Evolutionary conservation across 2,888 invertebrate species (phyloP), one percentile per base, ranked within the genome.

Genomic region (Leptarthrus brevirostris): DNA sequence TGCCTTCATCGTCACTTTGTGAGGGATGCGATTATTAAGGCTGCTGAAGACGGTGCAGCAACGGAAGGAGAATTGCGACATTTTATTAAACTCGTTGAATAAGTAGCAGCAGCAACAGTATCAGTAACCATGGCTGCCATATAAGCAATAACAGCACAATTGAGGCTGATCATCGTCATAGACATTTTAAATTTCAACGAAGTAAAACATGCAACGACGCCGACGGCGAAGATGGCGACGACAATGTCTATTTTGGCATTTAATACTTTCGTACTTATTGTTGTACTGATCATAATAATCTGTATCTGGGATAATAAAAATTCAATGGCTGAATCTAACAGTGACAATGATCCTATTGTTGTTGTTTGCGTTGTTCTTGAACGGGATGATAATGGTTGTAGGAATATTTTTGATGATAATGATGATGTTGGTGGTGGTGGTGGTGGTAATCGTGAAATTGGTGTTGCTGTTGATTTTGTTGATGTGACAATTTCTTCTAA

Each of bases 401-500:
- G 14, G n/a, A n/a, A n/a, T n/a, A n/a, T n/a, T n/a, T 3, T 61
- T 56, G 6, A 61, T 36, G 61, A 61, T 61, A 40, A 61, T 61
- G 72, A 47, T 72, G 72, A n/a, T n/a, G n/a, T n/a, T 49, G 47
- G 52, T 36, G 70, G 49, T 64, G n/a, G 18, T 66, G 24, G n/a
- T 56, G 56, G 22, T 30, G 40, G 36, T 54, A 26, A 6, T 36
- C 44, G 26, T 74, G 73, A 40, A 34, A 12, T 14, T n/a, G 40
- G 16, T 20, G 54, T 12, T 34, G 30, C 20, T 64, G 52, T 52
- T 56, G 58, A 53, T 58, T 5, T 44, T 72, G 58, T 52, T 40
- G 54, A 36, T 22, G 54, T 66, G 3, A 20, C 14, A 26, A 34
- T 74, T 36, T 58, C 64, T 64, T 14, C 64, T 47, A 64, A 44